Percentiles rank a stretch among this genome's conserved stretches.
These are phyloP conservation scores for Drosophila setifemur DNA, from an alignment of 1,140 invertebrate species.

Conservation along the genomic window DNA sequence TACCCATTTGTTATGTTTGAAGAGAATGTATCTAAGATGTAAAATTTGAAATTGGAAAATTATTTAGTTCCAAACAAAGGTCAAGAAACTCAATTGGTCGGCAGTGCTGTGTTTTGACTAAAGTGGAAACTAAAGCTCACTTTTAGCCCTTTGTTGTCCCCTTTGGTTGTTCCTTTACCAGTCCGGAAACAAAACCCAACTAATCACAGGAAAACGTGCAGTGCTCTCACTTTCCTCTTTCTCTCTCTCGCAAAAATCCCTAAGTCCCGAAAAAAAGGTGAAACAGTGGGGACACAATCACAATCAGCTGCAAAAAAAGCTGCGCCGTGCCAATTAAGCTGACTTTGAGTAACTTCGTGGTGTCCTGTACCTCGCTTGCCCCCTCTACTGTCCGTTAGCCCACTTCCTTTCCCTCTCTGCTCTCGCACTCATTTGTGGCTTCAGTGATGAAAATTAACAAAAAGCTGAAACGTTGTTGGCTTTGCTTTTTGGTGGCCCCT, in stretches of 20 bases:
- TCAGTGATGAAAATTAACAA: conserved; percentile 72
- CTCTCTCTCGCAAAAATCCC: conserved; percentile 1
- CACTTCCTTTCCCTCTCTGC: not conserved
- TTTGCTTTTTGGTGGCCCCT: conserved; percentile 49
- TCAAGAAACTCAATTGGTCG: too few relatives aligned
- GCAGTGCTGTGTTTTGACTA: not conserved
- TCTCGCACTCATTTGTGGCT: conserved; percentile 57
- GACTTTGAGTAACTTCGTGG: conserved; percentile 60
- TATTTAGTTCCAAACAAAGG: too few relatives aligned
- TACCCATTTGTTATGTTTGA: too few relatives aligned
- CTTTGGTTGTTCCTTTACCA: conserved; percentile 12
- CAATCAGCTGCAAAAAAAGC: conserved; percentile 43
- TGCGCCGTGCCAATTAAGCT: conserved; percentile 62
- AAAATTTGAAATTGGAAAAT: too few relatives aligned
- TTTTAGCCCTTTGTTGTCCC: not conserved
- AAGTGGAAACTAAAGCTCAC: not conserved
- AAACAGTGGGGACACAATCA: conserved; percentile 24
- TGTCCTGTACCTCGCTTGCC: conserved; percentile 1
- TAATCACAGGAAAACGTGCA: conserved; percentile 39
- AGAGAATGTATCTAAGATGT: too few relatives aligned
- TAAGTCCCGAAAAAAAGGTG: not conserved
- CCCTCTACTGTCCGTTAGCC: not conserved
- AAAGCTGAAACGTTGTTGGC: conserved; percentile 57
- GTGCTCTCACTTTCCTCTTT: conserved; percentile 2
- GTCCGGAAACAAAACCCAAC: not conserved